phyloP scores from a whole-genome alignment of 2,113 vertebrate genomes.

The Patagioenas fasciata region DNA sequence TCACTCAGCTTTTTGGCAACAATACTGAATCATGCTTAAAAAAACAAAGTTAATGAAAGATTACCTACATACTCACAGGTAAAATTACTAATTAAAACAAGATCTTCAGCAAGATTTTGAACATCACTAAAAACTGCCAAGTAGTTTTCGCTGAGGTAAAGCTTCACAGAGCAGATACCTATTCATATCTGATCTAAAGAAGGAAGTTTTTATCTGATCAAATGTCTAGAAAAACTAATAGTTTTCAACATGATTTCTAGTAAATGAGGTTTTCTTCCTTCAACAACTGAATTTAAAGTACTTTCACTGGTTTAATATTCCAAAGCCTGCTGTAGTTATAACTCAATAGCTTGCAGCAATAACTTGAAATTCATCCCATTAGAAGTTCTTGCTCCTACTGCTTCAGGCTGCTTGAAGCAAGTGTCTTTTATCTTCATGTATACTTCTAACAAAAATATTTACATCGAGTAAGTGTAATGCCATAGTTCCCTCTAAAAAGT shows the following conservation, averaged over 20 bases:
- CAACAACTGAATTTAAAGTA: not conserved
- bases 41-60: not conserved
- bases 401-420: not conserved
- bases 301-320: not conserved
- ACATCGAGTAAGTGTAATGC: not conserved
- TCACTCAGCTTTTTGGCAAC: not conserved
- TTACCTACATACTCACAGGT: not conserved
- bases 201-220: not conserved
- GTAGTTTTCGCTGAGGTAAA: not conserved
- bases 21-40: not conserved
- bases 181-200: not conserved
- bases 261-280: not conserved
- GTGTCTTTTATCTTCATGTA: not conserved
- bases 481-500: not conserved
- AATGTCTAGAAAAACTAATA: not conserved
- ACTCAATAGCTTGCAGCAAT: not conserved
- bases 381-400: not conserved
- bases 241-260: not conserved
- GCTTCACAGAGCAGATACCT: not conserved
- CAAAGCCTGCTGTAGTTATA: not conserved
- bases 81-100: constrained; percentile 25
- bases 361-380: not conserved
- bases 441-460: not conserved
- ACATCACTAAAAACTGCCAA: not conserved
- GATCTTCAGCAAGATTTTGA: not conserved